Evolutionary conservation across 1,140 invertebrate genomes (phyloP).

Genomic region (Triops longicaudatus): DNA sequence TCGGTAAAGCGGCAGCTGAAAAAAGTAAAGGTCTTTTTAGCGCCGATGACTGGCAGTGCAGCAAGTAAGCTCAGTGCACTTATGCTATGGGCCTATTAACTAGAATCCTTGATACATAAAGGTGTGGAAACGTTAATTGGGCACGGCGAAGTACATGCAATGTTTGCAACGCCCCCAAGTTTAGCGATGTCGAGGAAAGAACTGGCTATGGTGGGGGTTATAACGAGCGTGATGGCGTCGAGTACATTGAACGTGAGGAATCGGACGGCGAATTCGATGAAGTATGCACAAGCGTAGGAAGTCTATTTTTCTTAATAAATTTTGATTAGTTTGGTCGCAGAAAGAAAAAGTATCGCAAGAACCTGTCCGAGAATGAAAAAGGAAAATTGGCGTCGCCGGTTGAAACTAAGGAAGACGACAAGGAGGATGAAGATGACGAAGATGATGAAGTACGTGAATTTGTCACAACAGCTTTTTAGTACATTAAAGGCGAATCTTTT

Average conservation of each 20-base stretch:
- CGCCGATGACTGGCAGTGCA: conserved; percentile 99
- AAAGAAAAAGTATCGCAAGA: conserved; percentile 59
- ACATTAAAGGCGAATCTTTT: neutral
- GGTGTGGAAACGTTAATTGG: conserved; percentile 99
- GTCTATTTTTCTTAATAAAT: no score
- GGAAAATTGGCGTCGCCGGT: conserved; percentile 36
- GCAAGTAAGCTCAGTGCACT: conserved; percentile 52
- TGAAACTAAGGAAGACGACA: conserved; percentile 44
- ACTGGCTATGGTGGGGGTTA: conserved; percentile 79
- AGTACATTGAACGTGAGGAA: conserved; percentile 81
- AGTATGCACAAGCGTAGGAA: conserved; percentile 39
- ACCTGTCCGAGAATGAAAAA: conserved; percentile 34
- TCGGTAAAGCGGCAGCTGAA: conserved; percentile 94
- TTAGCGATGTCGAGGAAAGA: conserved; percentile 75
- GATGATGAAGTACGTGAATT: conserved; percentile 37
- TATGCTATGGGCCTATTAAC: conserved; percentile 30
- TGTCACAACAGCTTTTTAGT: conserved; percentile 32
- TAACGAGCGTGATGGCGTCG: conserved; percentile 85
- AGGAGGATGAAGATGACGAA: conserved; percentile 43
- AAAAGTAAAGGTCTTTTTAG: conserved; percentile 96
- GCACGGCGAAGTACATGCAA: conserved; percentile 92
- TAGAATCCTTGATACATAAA: conserved; percentile 36
- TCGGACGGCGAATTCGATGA: conserved; percentile 90
- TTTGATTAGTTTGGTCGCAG: conserved; percentile 69
- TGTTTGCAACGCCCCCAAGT: conserved; percentile 97